Conservation (phyloP, 2,797 vertebrate genomes). For the Rallus crepitans region DNA sequence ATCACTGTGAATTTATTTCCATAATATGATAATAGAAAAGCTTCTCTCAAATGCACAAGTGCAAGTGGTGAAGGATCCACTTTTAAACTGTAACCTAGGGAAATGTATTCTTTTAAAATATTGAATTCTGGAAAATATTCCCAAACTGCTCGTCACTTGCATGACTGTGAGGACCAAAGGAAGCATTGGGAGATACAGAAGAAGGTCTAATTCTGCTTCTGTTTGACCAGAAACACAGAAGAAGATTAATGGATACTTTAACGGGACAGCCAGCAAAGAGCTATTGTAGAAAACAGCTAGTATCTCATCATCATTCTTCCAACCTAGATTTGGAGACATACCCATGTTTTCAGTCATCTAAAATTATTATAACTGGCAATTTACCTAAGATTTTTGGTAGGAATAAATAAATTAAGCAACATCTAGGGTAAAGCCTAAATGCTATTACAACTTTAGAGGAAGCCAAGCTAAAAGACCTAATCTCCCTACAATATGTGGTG, state of each 20-base stretch:
- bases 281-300: neutral
- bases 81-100: neutral
- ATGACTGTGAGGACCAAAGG: neutral
- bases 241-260: neutral
- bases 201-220: neutral
- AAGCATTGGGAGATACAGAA: neutral
- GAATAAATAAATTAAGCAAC: neutral
- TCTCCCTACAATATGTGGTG: neutral
- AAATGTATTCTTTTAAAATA: neutral
- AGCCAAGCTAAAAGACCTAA: neutral
- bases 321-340: neutral
- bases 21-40: neutral
- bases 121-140: neutral
- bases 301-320: neutral
- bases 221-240: neutral
- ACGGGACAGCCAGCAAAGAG: neutral
- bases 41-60: neutral
- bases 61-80: neutral
- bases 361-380: neutral
- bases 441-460: neutral
- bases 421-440: neutral
- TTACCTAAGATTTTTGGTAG: neutral
- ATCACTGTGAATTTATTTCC: slow-evolving; percentile 18
- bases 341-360: neutral
- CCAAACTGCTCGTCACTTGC: neutral